Evolutionary conservation across 2,888 invertebrate species (phyloP).

Genomic region (Cantharis rufa): DNA sequence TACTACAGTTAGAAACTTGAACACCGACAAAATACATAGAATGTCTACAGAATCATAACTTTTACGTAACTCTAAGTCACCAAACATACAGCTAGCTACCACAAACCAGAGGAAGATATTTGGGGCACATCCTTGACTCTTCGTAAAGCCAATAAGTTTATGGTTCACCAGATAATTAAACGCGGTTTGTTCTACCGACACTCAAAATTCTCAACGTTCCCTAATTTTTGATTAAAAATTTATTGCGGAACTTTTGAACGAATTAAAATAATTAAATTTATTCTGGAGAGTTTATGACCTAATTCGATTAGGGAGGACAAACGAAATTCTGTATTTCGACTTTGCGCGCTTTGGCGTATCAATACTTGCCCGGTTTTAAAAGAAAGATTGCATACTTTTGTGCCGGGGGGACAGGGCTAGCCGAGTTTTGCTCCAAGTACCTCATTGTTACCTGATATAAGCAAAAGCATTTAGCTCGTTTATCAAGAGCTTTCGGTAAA

Average conservation of each 20-base stretch:
- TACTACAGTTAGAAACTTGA: no score
- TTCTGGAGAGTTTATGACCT: not conserved
- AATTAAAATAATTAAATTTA: not conserved
- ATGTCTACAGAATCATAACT: no score
- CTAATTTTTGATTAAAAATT: not conserved
- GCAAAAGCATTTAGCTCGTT: not conserved
- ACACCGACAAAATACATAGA: no score
- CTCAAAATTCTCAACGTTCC: not conserved
- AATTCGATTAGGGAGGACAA: not conserved
- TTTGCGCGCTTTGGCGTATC: not conserved
- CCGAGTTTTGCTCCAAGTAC: no score
- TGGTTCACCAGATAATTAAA: no score
- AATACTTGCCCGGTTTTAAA: not conserved
- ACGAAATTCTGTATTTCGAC: not conserved
- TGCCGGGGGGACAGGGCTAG: no score
- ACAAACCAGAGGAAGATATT: no score
- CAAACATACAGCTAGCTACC: no score
- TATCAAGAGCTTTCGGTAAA: not conserved
- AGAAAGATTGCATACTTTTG: not conserved
- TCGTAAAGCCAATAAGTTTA: no score
- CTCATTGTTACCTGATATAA: not conserved
- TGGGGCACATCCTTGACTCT: no score
- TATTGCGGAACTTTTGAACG: not conserved
- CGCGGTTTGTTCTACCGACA: not conserved
- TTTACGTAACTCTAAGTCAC: no score